Evolutionary conservation across 2,113 vertebrate genomes (phyloP).

Genomic region (Dipodomys ordii): DNA sequence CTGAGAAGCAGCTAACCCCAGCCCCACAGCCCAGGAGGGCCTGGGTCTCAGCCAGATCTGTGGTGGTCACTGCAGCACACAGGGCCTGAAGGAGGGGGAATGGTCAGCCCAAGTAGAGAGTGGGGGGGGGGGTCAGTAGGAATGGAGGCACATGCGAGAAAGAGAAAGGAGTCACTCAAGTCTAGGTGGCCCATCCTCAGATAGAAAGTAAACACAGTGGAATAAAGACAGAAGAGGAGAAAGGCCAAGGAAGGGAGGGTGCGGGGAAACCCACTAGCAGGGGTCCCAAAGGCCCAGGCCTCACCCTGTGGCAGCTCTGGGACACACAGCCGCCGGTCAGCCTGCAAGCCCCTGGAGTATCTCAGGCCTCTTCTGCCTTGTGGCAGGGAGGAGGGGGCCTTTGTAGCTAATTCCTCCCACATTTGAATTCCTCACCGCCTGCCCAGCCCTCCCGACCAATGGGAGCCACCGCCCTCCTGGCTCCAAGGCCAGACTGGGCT

Average conservation of each 20-base stretch:
- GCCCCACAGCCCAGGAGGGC: slow-evolving; percentile 96
- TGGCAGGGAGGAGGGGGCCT: slow-evolving; percentile 44
- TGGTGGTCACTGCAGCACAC: slow-evolving; percentile 93
- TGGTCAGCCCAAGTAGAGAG: neutral
- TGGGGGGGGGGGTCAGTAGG: neutral
- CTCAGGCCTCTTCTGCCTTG: slow-evolving; percentile 62
- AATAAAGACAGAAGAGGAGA: neutral
- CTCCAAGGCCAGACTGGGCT: slow-evolving; percentile 70
- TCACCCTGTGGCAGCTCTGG: slow-evolving; percentile 30
- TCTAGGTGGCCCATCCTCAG: neutral
- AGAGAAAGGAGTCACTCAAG: neutral
- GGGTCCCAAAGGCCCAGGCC: neutral
- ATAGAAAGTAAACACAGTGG: neutral
- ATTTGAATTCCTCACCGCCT: slow-evolving; percentile 82
- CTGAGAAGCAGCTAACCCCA: slow-evolving; percentile 91
- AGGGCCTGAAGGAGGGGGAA: slow-evolving; percentile 88
- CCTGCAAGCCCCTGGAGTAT: slow-evolving; percentile 52
- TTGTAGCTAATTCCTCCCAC: slow-evolving; percentile 80
- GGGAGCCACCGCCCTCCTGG: slow-evolving; percentile 69
- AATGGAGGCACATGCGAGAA: accelerated
- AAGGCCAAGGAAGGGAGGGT: neutral
- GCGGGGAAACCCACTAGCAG: neutral
- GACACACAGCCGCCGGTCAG: slow-evolving; percentile 4
- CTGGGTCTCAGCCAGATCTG: slow-evolving; percentile 94
- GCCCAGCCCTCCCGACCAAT: slow-evolving; percentile 76